Base-by-base conservation (phyloP, 1,140 invertebrate species). In the Maniola jurtina region DNA sequence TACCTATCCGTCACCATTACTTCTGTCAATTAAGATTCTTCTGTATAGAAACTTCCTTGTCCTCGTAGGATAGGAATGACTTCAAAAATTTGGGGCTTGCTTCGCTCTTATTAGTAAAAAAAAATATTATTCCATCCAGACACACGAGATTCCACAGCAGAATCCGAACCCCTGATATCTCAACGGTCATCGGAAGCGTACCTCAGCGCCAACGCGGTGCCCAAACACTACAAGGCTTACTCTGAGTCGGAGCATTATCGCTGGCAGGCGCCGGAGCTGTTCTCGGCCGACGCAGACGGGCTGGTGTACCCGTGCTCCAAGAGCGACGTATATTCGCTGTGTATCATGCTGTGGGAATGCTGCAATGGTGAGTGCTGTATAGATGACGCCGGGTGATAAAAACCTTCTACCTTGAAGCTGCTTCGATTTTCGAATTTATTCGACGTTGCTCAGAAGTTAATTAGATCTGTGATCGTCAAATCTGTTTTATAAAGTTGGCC, bases 231-330 rank as follows among this genome's bases (percentile, higher is more conserved):
- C 59, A 66, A 69, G 11, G n/a, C 34, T 1, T 89, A 86, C 57
- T 55, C 57, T 5, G 57, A 71, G n/a, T 79, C 79, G 0, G 71
- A 78, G 36, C 45, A 70, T 7, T 89, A 81, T 65, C 71, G 80
- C 36, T 91, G 88, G 88, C 88, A 89, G 35, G 88, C 90, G 0
- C 90, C 89, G 0, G 89, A 91, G 63, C 61, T 90, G 55, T 91
- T 87, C 57, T 75, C 74, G n/a, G 77, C 81, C 0, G 79, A 89
- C 15, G 81, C 80, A 0, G 68, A 76, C 0, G 88, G 81, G 2
- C 56, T 79, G 10, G 87, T 91, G n/a, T 72, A 80, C 45, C 78
- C 82, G 0, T 86, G 84, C 64, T 77, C 75, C 3, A 84, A 75
- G 57, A 89, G 80, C 14, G 88, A 89, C 64, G 90, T 89, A 8